phyloP scores from a whole-genome alignment of 2,888 invertebrate genomes.

The Agrilus mali region DNA sequence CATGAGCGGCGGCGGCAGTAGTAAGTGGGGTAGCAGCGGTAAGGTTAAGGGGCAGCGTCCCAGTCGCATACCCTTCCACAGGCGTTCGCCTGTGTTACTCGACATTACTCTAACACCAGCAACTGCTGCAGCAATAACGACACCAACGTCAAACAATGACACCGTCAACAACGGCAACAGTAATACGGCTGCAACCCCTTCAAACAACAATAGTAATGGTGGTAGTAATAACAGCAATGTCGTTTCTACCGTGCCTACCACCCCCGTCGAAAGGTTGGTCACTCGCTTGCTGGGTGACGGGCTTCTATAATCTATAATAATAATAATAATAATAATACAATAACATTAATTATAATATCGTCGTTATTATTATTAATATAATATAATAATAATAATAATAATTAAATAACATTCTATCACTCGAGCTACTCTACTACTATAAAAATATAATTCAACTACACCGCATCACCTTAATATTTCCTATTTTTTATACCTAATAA shows the following conservation, averaged over 20 bases:
- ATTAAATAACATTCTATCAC: no score
- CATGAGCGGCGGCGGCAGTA: slow-evolving; percentile 22
- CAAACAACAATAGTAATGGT: no score
- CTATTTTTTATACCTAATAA: no score
- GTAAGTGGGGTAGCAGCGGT: slow-evolving; percentile 20
- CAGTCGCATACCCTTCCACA: slow-evolving; percentile 42
- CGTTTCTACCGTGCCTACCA: slow-evolving; percentile 3
- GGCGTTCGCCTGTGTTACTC: slow-evolving; percentile 40
- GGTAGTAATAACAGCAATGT: no score
- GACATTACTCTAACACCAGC: slow-evolving; percentile 5
- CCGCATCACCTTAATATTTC: no score
- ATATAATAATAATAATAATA: no score
- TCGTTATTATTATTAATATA: no score
- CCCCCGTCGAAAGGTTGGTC: slow-evolving; percentile 29
- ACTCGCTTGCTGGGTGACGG: slow-evolving; percentile 30
- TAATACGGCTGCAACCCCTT: no score
- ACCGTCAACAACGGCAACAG: no score
- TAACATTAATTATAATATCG: no score
- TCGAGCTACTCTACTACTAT: no score
- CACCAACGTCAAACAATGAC: slow-evolving; percentile 3
- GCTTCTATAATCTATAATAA: slow-evolving; percentile 12
- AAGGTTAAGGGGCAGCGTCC: slow-evolving; percentile 24
- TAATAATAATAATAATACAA: neutral
- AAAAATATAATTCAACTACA: no score
- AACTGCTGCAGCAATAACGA: neutral